Percentiles rank a stretch among this genome's conserved stretches.
phyloP scores from a whole-genome alignment of 2,797 vertebrate species.

The Sebastes umbrosus region DNA sequence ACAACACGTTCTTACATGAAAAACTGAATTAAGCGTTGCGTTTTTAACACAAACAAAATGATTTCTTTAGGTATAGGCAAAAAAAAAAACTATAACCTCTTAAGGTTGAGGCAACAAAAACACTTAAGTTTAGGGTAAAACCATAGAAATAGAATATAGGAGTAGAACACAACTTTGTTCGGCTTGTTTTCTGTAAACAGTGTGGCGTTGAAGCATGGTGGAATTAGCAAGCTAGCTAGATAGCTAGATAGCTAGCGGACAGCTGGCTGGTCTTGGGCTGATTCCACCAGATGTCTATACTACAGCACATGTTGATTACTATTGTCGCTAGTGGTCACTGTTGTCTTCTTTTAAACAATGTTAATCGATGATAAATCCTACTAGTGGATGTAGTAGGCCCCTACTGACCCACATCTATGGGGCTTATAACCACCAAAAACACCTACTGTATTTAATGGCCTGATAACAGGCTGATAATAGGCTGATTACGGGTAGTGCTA shows the following conservation, averaged over 20 bases:
- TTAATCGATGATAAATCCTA: neutral
- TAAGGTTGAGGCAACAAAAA: no score
- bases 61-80: neutral
- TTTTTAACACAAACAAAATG: neutral
- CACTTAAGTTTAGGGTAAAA: no score
- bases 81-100: fast-evolving
- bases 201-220: neutral
- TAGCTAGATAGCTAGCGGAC: neutral
- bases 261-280: neutral
- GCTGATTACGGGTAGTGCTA: neutral
- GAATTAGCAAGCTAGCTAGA: neutral
- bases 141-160: no score
- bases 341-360: no score
- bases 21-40: neutral
- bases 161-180: no score
- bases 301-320: neutral
- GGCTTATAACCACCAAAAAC: no score
- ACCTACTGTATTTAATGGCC: no score
- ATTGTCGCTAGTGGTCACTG: fast-evolving
- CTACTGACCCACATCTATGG: neutral
- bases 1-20: neutral
- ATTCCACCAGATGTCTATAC: neutral
- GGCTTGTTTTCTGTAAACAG: neutral
- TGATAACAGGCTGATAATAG: no score
- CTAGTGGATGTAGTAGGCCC: neutral